Evolutionary conservation across 2,113 vertebrate genomes (phyloP).

Genomic region (Athene cunicularia): DNA sequence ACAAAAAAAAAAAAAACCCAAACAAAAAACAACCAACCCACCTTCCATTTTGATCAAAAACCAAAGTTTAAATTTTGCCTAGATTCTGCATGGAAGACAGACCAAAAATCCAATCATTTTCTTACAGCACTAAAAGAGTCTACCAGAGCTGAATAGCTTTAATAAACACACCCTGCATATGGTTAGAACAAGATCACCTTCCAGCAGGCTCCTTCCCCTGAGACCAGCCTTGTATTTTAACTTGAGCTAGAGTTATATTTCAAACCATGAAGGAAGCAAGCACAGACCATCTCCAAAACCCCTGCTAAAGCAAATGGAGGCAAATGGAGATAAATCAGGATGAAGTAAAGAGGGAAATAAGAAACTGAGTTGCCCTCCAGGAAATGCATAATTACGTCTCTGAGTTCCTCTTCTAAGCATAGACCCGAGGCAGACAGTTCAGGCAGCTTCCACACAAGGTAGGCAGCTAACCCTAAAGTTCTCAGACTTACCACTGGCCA

Average conservation of each 20-base stretch:
- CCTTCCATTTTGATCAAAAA: not conserved
- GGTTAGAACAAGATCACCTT: not conserved
- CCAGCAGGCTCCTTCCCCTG: not conserved
- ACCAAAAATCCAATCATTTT: not conserved
- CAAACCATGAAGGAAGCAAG: not conserved
- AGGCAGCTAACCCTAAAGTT: not conserved
- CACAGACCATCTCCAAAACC: not conserved
- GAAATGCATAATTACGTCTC: not conserved
- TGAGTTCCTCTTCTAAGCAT: not conserved
- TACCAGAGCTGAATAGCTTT: not conserved
- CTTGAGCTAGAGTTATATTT: not conserved
- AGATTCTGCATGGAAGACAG: not conserved
- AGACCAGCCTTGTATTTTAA: not conserved
- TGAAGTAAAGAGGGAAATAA: slow-evolving; percentile 17
- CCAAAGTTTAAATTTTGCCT: not conserved
- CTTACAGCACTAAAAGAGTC: not conserved
- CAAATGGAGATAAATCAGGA: not conserved
- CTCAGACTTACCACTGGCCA: not conserved
- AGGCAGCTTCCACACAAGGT: not conserved
- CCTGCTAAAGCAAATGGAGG: not conserved
- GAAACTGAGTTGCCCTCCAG: not conserved
- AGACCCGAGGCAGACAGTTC: not conserved
- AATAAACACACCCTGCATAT: not conserved
- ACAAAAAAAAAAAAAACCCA: not conserved
- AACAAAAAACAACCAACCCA: too few relatives aligned